Percentiles rank a stretch among this genome's conserved stretches.
phyloP scores from a whole-genome alignment of 2,888 invertebrate species.

The Pharmacophagus antenor region DNA sequence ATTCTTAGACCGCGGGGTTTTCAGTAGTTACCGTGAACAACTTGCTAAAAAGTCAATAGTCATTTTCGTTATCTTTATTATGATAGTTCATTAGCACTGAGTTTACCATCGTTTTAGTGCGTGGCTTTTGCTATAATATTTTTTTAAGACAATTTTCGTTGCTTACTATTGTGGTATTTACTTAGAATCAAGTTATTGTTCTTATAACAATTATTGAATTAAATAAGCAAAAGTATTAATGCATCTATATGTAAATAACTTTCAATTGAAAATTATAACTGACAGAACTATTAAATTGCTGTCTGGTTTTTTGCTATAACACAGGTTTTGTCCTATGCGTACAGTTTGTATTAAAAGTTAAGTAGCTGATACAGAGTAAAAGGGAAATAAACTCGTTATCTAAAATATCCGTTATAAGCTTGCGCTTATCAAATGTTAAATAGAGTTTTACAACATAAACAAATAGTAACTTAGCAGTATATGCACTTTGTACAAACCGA shows the following conservation, averaged over 20 bases:
- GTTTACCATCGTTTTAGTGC: too few species aligned
- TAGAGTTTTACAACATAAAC: conserved; percentile 30
- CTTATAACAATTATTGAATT: too few species aligned
- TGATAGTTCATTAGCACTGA: neutral
- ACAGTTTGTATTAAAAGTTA: too few species aligned
- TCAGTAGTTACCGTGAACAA: neutral
- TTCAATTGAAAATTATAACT: too few species aligned
- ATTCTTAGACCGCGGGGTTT: conserved; percentile 36
- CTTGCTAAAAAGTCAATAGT: neutral
- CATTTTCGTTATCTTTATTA: neutral
- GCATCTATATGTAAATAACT: neutral
- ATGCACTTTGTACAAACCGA: conserved; percentile 1
- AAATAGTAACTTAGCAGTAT: neutral
- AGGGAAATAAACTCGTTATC: conserved; percentile 35
- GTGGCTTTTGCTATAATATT: too few species aligned
- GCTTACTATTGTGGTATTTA: too few species aligned
- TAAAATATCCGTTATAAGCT: conserved; percentile 37
- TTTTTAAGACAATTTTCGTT: too few species aligned
- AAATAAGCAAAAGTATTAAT: neutral
- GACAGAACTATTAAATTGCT: too few species aligned
- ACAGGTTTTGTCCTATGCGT: too few species aligned
- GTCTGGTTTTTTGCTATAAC: too few species aligned
- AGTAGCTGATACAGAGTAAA: neutral
- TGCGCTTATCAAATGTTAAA: conserved; percentile 39
- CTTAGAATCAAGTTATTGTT: too few species aligned